phyloP scores from a whole-genome alignment of 2,888 invertebrate species.

The Eurois occulta region DNA sequence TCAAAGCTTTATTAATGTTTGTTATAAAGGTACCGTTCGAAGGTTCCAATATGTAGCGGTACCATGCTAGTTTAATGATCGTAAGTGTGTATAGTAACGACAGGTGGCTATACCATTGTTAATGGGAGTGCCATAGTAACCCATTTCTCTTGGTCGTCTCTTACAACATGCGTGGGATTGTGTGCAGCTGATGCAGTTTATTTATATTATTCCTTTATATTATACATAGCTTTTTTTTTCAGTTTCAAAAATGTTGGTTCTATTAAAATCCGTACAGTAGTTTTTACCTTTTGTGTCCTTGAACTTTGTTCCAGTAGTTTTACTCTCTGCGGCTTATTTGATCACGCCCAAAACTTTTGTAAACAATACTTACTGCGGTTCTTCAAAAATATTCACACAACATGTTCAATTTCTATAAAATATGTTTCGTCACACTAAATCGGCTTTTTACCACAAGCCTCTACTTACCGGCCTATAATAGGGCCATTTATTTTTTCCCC shows the following conservation, averaged over 20 bases:
- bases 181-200: conserved; percentile 43
- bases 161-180: conserved; percentile 56
- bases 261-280: background rate
- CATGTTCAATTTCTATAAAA: conserved; percentile 75
- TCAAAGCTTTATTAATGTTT: conserved; percentile 20
- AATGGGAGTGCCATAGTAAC: conserved; percentile 56
- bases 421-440: conserved; percentile 73
- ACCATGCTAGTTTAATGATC: conserved; percentile 49
- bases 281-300: conserved; percentile 3
- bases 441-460: conserved; percentile 77
- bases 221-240: background rate
- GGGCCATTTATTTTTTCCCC: conserved; percentile 82
- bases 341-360: conserved; percentile 49
- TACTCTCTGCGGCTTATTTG: conserved; percentile 57
- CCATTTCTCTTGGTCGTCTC: conserved; percentile 61
- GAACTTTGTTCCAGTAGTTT: conserved; percentile 17
- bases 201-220: conserved; percentile 25
- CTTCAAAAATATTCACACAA: conserved; percentile 69
- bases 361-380: conserved; percentile 44
- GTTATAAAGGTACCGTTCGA: conserved; percentile 37
- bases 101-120: conserved; percentile 56
- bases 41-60: conserved; percentile 45
- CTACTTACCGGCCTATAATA: conserved; percentile 72
- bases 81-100: conserved; percentile 56
- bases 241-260: background rate